phyloP scores from a whole-genome alignment of 2,113 vertebrate genomes.

The Chloropsis cyanopogon region DNA sequence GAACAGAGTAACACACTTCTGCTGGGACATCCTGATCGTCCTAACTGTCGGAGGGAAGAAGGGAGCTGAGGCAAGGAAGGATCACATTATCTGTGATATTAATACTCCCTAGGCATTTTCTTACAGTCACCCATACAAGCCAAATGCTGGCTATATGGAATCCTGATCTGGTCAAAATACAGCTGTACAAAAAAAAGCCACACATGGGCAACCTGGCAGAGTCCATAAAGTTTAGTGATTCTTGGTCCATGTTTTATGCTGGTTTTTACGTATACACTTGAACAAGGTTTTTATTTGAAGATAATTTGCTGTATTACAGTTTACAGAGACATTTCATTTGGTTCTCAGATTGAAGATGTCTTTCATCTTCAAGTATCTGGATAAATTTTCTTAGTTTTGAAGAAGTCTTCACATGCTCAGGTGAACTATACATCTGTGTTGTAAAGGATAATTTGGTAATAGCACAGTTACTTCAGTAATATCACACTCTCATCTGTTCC shows the following conservation, averaged over 20 bases:
- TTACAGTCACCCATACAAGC: neutral
- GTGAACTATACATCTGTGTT: neutral
- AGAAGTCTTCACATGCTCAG: neutral
- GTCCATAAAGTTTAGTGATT: neutral
- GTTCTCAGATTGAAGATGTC: neutral
- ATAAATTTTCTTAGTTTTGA: neutral
- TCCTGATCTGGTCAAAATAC: neutral
- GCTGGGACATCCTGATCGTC: neutral
- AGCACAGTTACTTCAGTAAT: neutral
- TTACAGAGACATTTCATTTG: neutral
- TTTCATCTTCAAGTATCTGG: neutral
- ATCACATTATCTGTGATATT: neutral
- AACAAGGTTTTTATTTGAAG: neutral
- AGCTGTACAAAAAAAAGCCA: neutral
- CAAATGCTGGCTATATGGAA: neutral
- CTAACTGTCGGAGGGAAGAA: neutral
- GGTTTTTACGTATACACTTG: neutral
- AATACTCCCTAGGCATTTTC: neutral
- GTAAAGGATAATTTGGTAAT: neutral
- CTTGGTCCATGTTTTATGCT: neutral
- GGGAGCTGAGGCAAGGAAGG: neutral
- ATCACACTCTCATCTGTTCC: neutral
- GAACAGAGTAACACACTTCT: neutral
- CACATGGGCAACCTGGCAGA: neutral
- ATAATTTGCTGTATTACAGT: neutral